Base-by-base conservation (phyloP, 2,888 invertebrate genomes). In the Ichneumoninae sp. region DNA sequence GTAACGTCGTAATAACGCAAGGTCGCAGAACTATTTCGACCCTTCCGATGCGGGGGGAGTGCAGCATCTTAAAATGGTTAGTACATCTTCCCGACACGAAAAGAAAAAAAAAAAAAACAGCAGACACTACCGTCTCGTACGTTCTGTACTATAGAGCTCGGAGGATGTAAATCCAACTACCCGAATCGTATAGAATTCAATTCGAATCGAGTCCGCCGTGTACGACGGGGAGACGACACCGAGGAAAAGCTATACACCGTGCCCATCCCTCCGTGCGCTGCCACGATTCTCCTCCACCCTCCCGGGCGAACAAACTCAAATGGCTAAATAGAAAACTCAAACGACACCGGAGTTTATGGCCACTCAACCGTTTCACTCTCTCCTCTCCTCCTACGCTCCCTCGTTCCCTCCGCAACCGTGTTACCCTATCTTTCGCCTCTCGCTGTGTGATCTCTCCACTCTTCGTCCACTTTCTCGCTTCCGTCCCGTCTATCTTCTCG, bases 291-390 rank as follows among this genome's bases (percentile, higher is more conserved):
- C 69, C 60, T 68, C 33, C 36, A 60, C 77, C 65, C 66, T 66
- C 40, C 82, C 84, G 86, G 86, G 84, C 85, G 87, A 83, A 87
- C 87, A 89, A 90, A 88, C 89, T 90, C 90, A 91, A 92, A 91
- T 89, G 89, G 89, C 91, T 92, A 92, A 92, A 92, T 92, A 92
- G 92, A 92, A 91, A 92, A 91, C 91, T 90, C 92, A 92, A 92
- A 92, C 91, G 91, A 91, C 90, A 90, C 87, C 88, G 87, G 89
- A 92, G 89, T 92, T 92, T 92, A 92, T 89, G 90, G 90, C 89
- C 91, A 88, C 89, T 90, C 90, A 87, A 89, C 83, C 90, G 86
- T 86, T 86, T 87, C 86, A 70, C 86, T 86, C 85, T 85, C 86
- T 86, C 77, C 72, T 84, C 85, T 86, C 60, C 66, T 76, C 71